Conservation (phyloP, 92 coral and sea anemone species). For the Paragorgia papillata region DNA sequence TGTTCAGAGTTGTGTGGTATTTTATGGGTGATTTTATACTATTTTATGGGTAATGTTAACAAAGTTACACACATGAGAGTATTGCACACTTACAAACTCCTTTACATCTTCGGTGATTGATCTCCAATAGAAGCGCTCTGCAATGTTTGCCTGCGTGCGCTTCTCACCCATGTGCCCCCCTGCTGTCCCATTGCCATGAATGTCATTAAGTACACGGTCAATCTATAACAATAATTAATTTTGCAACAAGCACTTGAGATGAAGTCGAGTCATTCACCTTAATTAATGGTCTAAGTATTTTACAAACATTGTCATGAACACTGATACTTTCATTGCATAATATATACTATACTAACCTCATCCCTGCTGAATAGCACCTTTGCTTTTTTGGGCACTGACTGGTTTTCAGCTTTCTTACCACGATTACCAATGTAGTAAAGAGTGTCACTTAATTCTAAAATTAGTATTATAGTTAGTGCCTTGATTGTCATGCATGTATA, state of each 20-base stretch:
- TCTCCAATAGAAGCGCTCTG: conserved; percentile 36
- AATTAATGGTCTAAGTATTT: too few species aligned
- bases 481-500: too few species aligned
- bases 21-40: neutral
- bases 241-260: too few species aligned
- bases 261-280: too few species aligned
- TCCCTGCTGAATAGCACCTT: conserved; percentile 29
- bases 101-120: conserved; percentile 31
- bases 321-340: neutral
- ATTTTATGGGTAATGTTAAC: neutral
- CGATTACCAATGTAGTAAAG: neutral
- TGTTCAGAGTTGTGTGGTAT: conserved; percentile 1
- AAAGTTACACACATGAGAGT: too few species aligned
- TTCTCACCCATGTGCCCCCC: too few species aligned
- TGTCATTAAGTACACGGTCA: too few species aligned
- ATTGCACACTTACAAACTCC: conserved; percentile 24
- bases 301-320: too few species aligned
- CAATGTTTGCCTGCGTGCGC: too few species aligned
- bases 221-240: neutral
- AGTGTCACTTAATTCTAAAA: neutral
- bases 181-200: too few species aligned
- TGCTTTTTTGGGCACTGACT: neutral
- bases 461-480: too few species aligned
- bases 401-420: neutral
- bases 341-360: neutral